These are phyloP conservation scores for Thymallus thymallus DNA, from an alignment of 2,113 vertebrate genomes.

Conservation along the genomic window DNA sequence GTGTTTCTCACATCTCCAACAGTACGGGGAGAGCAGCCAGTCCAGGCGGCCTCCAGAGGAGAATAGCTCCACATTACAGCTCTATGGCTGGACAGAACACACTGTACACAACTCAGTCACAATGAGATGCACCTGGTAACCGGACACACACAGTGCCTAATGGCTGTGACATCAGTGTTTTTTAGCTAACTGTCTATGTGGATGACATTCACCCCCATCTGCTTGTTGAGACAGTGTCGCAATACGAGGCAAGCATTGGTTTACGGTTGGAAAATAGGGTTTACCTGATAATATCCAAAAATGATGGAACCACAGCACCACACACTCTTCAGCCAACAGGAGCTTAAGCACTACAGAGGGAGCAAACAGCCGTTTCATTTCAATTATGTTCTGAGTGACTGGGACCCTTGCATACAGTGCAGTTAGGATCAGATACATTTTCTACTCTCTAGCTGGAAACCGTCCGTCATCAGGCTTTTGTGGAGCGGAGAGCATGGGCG, in stretches of 20 bases:
- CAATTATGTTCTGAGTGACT: background rate
- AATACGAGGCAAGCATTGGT: background rate
- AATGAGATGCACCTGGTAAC: slow-evolving; percentile 13
- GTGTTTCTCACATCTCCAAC: slow-evolving; percentile 69
- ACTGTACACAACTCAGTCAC: background rate
- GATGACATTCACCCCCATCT: slow-evolving; percentile 12
- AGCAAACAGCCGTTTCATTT: background rate
- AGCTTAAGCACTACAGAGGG: background rate
- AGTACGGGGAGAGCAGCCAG: slow-evolving; percentile 35
- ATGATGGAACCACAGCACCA: background rate
- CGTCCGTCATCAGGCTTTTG: slow-evolving; percentile 3
- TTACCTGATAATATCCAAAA: background rate
- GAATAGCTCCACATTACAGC: slow-evolving; percentile 64
- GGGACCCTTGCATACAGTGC: background rate
- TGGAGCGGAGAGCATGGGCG: background rate
- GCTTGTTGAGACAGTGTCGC: background rate
- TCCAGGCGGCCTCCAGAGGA: slow-evolving; percentile 65
- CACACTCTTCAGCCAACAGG: background rate
- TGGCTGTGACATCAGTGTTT: background rate
- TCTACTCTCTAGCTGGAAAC: background rate
- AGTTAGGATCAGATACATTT: slow-evolving; percentile 15
- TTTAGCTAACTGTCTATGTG: background rate
- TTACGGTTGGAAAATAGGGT: background rate
- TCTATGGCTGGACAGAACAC: background rate
- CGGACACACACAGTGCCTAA: slow-evolving; percentile 8